These are phyloP conservation scores for Synanthedon andrenaeformis DNA, from an alignment of 2,888 invertebrate genomes.

Conservation along the genomic window DNA sequence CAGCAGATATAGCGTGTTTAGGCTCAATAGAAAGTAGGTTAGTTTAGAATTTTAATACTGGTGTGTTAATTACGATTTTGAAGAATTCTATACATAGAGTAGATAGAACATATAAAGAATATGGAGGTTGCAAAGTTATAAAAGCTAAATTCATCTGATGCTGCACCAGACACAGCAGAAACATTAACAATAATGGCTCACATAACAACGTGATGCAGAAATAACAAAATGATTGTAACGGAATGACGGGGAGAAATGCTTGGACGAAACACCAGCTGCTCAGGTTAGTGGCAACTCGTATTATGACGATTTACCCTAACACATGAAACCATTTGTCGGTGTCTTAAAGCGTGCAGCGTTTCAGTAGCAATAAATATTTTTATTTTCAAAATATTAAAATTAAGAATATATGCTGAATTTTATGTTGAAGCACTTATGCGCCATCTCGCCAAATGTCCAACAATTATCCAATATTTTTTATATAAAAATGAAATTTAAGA, in stretches of 20 bases:
- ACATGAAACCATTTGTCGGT: constrained; percentile 17
- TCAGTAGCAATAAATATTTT: not conserved
- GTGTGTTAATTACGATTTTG: too few relatives aligned
- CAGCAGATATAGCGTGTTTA: too few relatives aligned
- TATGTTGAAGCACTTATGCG: too few relatives aligned
- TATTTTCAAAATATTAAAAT: too few relatives aligned
- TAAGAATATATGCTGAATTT: too few relatives aligned
- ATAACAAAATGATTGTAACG: not conserved
- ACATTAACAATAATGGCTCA: constrained; percentile 19
- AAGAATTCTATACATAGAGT: too few relatives aligned
- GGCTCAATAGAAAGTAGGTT: too few relatives aligned
- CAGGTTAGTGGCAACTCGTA: constrained; percentile 7
- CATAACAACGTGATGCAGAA: constrained; percentile 1
- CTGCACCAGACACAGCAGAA: constrained; percentile 35
- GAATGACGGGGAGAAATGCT: not conserved
- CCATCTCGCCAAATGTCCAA: too few relatives aligned
- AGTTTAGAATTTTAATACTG: too few relatives aligned
- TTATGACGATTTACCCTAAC: constrained; percentile 20
- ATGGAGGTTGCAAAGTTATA: constrained; percentile 11
- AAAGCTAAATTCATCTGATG: constrained; percentile 37
- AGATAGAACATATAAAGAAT: too few relatives aligned
- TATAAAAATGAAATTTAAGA: too few relatives aligned
- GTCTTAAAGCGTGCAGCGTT: not conserved
- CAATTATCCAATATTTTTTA: too few relatives aligned
- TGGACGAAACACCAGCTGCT: not conserved